Evolutionary conservation across 2,888 invertebrate genomes (phyloP).

Genomic region (Caenorhabditis sp.): DNA sequence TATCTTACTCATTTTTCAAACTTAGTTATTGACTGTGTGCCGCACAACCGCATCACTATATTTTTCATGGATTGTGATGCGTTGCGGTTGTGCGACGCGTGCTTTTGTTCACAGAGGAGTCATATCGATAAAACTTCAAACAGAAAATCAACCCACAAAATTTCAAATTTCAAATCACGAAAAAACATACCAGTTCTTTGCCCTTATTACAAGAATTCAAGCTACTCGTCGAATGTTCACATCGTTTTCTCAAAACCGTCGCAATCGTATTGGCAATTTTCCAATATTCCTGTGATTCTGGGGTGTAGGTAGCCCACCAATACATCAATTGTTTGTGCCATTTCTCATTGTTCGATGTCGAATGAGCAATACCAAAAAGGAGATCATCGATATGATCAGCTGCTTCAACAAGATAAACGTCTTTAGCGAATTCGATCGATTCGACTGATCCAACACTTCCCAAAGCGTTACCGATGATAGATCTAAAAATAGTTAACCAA

Average conservation of each 20-base stretch:
- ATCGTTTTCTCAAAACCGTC: slow-evolving; percentile 47
- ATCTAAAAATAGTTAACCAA: no score
- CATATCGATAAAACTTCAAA: no score
- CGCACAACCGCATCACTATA: no score
- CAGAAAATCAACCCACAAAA: no score
- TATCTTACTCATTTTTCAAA: no score
- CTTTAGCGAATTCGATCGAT: slow-evolving; percentile 38
- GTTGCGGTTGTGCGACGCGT: no score
- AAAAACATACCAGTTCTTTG: slow-evolving; percentile 44
- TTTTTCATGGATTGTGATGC: no score
- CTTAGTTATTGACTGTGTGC: no score
- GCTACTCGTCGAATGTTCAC: slow-evolving; percentile 48
- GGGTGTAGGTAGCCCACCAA: slow-evolving; percentile 27
- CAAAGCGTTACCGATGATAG: slow-evolving; percentile 40
- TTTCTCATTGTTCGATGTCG: slow-evolving; percentile 38
- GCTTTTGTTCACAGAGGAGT: no score
- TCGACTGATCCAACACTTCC: slow-evolving; percentile 51
- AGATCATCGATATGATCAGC: slow-evolving; percentile 43
- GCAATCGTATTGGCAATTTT: slow-evolving; percentile 56
- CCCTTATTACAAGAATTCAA: slow-evolving; percentile 54
- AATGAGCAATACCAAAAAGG: slow-evolving; percentile 47
- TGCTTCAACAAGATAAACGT: slow-evolving; percentile 40
- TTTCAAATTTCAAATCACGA: no score
- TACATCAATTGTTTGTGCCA: slow-evolving; percentile 58
- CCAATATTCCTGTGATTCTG: slow-evolving; percentile 35